Evolutionary conservation across 1,140 invertebrate genomes (phyloP).

Genomic region (Sarcophaga peregrina): DNA sequence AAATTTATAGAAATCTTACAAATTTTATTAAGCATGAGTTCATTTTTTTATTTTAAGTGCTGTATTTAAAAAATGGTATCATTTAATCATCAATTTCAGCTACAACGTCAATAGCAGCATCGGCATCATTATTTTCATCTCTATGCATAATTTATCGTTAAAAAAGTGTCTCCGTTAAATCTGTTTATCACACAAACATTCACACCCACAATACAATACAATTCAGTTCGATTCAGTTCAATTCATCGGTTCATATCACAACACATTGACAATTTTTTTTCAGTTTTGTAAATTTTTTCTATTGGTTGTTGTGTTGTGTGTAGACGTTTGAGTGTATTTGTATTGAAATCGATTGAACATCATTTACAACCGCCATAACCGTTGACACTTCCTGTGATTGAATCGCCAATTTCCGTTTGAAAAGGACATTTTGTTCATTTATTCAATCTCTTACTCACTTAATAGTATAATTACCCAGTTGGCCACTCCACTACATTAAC

Average conservation of each 20-base stretch:
- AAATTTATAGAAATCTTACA: constrained; percentile 26
- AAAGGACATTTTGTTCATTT: constrained; percentile 40
- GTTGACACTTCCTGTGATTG: constrained; percentile 41
- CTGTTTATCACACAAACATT: constrained; percentile 42
- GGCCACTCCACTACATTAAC: neutral
- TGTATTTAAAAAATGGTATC: constrained; percentile 17
- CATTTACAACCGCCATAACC: constrained; percentile 41
- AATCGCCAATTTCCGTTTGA: constrained; percentile 41
- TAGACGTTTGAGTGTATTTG: constrained; percentile 10
- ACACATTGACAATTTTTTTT: too few relatives aligned
- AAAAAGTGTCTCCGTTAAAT: constrained; percentile 39
- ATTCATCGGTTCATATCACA: too few relatives aligned
- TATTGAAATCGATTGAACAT: constrained; percentile 38
- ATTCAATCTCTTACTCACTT: constrained; percentile 23
- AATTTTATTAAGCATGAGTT: constrained; percentile 25
- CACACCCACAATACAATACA: constrained; percentile 30
- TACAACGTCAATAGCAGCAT: constrained; percentile 10
- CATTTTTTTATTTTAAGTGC: neutral
- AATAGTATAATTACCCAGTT: neutral
- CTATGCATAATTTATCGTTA: constrained; percentile 42
- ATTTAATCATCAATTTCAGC: constrained; percentile 40
- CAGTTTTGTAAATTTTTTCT: neutral
- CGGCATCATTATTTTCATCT: constrained; percentile 9
- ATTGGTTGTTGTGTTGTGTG: neutral
- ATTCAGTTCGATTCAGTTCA: neutral